phyloP scores from a whole-genome alignment of 1,140 invertebrate species.

The Meloidogyne chitwoodi region DNA sequence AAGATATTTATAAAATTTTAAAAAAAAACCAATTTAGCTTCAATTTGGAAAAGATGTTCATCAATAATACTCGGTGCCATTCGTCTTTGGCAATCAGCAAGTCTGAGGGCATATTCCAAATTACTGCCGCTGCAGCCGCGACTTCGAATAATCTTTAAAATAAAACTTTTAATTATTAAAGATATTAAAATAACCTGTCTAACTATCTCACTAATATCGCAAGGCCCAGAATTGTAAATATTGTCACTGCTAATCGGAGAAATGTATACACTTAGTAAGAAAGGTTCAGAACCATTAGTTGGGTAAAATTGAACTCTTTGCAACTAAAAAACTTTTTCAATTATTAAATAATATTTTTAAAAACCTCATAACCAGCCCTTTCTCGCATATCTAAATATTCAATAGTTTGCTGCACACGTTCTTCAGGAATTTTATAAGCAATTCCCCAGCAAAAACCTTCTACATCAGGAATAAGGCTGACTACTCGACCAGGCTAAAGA shows the following conservation, averaged over 20 bases:
- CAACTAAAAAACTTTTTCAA: conserved; percentile 19
- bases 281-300: conserved; percentile 45
- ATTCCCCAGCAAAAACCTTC: conserved; percentile 42
- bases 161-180: background rate
- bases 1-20: background rate
- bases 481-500: conserved; percentile 39
- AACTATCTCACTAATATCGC: conserved; percentile 39
- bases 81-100: conserved; percentile 42
- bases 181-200: conserved; percentile 2
- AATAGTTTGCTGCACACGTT: conserved; percentile 39
- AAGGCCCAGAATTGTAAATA: conserved; percentile 43
- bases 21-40: conserved; percentile 13
- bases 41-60: conserved; percentile 51
- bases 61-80: conserved; percentile 46
- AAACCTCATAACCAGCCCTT: conserved; percentile 39
- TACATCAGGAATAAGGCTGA: conserved; percentile 36
- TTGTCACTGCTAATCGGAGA: conserved; percentile 34
- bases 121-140: conserved; percentile 40
- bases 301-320: conserved; percentile 47
- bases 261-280: conserved; percentile 46
- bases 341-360: background rate
- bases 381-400: conserved; percentile 41
- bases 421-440: conserved; percentile 40
- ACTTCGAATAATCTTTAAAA: conserved; percentile 36
- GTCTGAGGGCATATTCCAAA: conserved; percentile 46